phyloP scores from a whole-genome alignment of 2,113 vertebrate genomes.

The Mohoua ochrocephala region DNA sequence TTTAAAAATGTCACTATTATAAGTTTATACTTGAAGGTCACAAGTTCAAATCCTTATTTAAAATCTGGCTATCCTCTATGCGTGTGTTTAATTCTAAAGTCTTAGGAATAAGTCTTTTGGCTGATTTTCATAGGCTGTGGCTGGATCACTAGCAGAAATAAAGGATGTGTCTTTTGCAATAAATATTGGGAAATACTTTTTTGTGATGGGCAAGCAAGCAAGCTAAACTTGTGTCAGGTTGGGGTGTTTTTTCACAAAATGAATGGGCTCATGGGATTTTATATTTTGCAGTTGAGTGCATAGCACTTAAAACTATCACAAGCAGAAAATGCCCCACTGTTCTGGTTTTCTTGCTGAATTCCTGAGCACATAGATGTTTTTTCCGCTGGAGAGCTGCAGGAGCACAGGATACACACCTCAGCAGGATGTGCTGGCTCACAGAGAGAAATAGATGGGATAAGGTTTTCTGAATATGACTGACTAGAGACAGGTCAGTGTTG shows the following conservation, averaged over 20 bases:
- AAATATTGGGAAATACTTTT: neutral
- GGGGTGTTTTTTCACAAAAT: neutral
- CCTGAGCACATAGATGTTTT: neutral
- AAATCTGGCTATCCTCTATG: neutral
- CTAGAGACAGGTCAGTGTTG: neutral
- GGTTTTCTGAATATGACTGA: neutral
- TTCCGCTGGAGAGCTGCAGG: neutral
- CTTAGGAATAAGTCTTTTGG: neutral
- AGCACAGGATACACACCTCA: neutral
- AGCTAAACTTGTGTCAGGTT: neutral
- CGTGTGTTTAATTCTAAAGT: neutral
- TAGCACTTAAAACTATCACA: neutral
- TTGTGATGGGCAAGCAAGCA: neutral
- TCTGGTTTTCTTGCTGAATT: neutral
- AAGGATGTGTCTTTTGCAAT: neutral
- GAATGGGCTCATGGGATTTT: neutral
- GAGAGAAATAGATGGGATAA: neutral
- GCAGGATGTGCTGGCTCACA: fast-evolving
- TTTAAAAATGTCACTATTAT: slow-evolving; percentile 9
- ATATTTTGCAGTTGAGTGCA: neutral
- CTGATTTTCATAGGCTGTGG: neutral
- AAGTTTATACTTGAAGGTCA: slow-evolving; percentile 16
- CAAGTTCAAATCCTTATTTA: neutral
- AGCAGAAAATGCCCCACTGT: neutral
- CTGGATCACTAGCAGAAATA: neutral